These are phyloP conservation scores for Neocrepidodera transversa DNA, from an alignment of 2,888 invertebrate species.

Conservation along the genomic window DNA sequence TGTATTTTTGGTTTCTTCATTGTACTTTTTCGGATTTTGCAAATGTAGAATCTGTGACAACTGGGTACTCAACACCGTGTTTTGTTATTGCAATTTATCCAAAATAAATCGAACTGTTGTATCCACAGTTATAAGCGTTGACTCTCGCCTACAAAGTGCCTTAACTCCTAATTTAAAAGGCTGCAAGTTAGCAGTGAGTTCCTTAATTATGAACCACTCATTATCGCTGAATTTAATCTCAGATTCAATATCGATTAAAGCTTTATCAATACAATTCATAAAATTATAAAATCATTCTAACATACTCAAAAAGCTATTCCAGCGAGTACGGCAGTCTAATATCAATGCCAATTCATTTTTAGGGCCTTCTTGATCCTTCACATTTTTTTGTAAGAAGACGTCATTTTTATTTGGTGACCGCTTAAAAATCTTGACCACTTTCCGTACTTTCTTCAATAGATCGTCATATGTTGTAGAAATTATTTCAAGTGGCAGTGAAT, in stretches of 20 bases:
- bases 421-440: neutral
- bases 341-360: neutral
- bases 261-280: constrained; percentile 7
- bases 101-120: constrained; percentile 21
- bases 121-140: constrained; percentile 21
- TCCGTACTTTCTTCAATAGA: neutral
- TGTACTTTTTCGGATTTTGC: constrained; percentile 9
- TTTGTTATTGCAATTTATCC: constrained; percentile 11
- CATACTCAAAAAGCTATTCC: constrained; percentile 5
- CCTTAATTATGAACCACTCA: constrained; percentile 6
- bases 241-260: constrained; percentile 15
- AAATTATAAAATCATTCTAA: neutral
- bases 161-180: constrained; percentile 25
- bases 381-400: neutral
- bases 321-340: constrained; percentile 1
- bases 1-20: constrained; percentile 14
- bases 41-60: constrained; percentile 4
- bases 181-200: constrained; percentile 12
- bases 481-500: neutral
- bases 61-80: constrained; percentile 6
- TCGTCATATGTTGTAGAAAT: neutral
- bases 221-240: constrained; percentile 1
- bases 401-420: neutral
- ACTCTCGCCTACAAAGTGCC: constrained; percentile 18
- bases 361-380: neutral